Percentiles rank a stretch among this genome's conserved stretches.
Conservation (phyloP, 2,888 invertebrate genomes). For the Ctena decussata region DNA sequence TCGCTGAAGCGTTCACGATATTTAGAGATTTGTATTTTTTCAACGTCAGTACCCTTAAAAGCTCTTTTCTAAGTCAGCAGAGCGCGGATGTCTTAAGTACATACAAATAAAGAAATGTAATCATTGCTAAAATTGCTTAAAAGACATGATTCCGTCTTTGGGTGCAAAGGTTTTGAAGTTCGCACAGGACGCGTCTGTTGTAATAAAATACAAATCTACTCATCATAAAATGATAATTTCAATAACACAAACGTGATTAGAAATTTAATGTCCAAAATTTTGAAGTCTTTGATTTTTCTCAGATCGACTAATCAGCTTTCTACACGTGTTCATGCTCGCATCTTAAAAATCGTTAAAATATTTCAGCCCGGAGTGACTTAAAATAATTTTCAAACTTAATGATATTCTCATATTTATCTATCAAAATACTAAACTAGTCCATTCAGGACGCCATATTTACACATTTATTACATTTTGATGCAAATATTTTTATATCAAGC, state of each 20-base stretch:
- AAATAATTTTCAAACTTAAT: neutral
- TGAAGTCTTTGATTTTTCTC: neutral
- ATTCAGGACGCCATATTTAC: slow-evolving; percentile 2
- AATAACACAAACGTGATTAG: neutral
- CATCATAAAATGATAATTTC: neutral
- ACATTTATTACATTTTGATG: slow-evolving; percentile 2
- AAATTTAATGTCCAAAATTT: neutral
- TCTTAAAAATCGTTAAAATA: neutral
- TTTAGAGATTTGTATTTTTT: slow-evolving; percentile 14
- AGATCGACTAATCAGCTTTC: neutral
- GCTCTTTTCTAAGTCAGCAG: neutral
- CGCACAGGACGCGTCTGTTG: neutral
- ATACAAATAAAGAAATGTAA: slow-evolving; percentile 1
- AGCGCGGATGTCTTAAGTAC: neutral
- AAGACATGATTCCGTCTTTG: neutral
- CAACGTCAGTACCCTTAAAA: neutral
- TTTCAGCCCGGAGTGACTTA: neutral
- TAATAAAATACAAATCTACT: neutral
- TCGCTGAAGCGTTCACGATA: neutral
- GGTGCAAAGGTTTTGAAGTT: neutral
- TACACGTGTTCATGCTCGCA: neutral
- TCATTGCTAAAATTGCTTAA: neutral
- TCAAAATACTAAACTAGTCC: neutral
- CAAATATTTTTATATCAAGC: neutral
- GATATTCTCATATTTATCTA: neutral